These are phyloP conservation scores for Brachylomia viminalis DNA, from an alignment of 2,888 invertebrate genomes.

Conservation along the genomic window DNA sequence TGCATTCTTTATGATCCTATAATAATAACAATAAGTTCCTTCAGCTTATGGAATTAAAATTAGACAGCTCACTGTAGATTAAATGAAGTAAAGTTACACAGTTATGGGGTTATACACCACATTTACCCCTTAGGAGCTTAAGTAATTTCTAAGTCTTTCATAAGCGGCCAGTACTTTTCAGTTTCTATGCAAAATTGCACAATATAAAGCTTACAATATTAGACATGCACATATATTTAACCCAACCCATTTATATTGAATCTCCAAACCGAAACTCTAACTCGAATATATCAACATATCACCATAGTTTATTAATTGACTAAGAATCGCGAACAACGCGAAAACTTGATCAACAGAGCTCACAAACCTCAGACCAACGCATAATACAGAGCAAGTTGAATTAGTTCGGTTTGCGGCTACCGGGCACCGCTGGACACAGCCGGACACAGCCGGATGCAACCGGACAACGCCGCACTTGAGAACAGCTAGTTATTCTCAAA, in stretches of 20 bases:
- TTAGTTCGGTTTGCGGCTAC: slow-evolving; percentile 46
- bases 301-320: slow-evolving; percentile 49
- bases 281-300: slow-evolving; percentile 51
- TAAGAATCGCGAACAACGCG: slow-evolving; percentile 49
- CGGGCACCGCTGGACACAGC: slow-evolving; percentile 26
- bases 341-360: slow-evolving; percentile 49
- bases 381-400: slow-evolving; percentile 51
- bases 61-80: too few species aligned
- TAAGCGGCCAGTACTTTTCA: not conserved
- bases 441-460: slow-evolving; percentile 24
- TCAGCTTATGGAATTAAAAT: too few species aligned
- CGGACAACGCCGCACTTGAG: slow-evolving; percentile 22
- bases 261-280: slow-evolving; percentile 22
- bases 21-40: too few species aligned
- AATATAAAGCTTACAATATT: not conserved
- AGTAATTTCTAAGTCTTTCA: too few species aligned
- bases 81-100: not conserved
- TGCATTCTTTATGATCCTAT: too few species aligned
- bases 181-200: not conserved
- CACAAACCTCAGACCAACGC: slow-evolving; percentile 40
- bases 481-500: slow-evolving; percentile 31
- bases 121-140: not conserved
- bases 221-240: not conserved
- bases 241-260: not conserved
- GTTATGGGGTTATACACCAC: not conserved